Conservation (phyloP, 1,140 invertebrate species). For the Ylistrum balloti region DNA sequence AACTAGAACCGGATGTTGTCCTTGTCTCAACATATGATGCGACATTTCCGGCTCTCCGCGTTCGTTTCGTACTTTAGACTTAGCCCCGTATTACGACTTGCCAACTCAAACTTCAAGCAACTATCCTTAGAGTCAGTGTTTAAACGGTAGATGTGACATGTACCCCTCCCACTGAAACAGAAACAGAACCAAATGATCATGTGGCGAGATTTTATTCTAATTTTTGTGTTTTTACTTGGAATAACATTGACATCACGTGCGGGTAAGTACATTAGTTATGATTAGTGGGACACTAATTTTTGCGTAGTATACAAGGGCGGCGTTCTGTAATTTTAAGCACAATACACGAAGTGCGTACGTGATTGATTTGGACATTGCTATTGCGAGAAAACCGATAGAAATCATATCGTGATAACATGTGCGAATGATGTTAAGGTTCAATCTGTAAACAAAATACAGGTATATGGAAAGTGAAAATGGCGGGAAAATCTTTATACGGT, state of each 20-base stretch:
- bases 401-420: too few species aligned
- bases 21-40: background rate
- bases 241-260: background rate
- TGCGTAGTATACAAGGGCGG: too few species aligned
- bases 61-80: conserved; percentile 38
- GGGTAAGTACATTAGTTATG: background rate
- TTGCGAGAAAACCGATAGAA: too few species aligned
- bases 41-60: conserved; percentile 20
- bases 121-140: background rate
- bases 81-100: background rate
- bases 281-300: background rate
- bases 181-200: background rate
- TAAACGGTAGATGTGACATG: background rate
- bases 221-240: background rate
- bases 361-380: too few species aligned
- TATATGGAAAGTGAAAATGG: too few species aligned
- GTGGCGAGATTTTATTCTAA: background rate
- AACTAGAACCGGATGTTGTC: background rate
- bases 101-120: background rate
- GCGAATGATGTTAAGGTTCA: too few species aligned
- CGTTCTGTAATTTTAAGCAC: too few species aligned
- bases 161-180: background rate
- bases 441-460: too few species aligned
- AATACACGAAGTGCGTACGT: too few species aligned
- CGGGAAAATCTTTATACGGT: too few species aligned